These are phyloP conservation scores for Temnothorax rugatulus DNA, from an alignment of 2,888 invertebrate species.

Conservation along the genomic window DNA sequence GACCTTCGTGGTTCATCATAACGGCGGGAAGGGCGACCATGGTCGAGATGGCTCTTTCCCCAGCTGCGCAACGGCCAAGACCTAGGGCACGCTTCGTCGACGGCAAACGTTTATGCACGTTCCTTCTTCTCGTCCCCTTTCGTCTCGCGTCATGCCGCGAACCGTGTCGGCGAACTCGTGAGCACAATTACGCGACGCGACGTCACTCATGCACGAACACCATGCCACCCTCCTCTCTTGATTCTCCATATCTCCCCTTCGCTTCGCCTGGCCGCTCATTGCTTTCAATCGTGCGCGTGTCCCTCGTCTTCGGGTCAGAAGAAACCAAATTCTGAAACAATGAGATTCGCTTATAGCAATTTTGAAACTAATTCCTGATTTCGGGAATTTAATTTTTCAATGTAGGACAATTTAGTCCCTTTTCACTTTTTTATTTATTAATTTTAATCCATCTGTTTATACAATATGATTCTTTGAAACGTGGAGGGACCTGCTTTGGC, in stretches of 20 bases:
- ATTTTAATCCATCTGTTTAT: neutral
- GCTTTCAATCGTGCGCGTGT: constrained; percentile 60
- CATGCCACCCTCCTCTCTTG: constrained; percentile 48
- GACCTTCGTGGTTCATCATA: constrained; percentile 38
- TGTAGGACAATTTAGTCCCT: neutral
- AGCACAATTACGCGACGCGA: constrained; percentile 24
- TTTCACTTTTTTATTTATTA: neutral
- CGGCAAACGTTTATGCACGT: constrained; percentile 14
- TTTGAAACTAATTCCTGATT: neutral
- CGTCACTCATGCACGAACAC: constrained; percentile 8
- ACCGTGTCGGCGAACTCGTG: constrained; percentile 33
- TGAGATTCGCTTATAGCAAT: neutral
- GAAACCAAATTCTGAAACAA: neutral
- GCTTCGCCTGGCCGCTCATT: constrained; percentile 8
- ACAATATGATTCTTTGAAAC: neutral
- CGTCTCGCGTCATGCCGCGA: neutral
- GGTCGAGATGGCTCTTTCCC: neutral
- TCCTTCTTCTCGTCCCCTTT: neutral
- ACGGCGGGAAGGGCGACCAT: constrained; percentile 5
- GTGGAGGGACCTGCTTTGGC: neutral
- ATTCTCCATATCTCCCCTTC: constrained; percentile 65
- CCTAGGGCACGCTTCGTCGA: constrained; percentile 42
- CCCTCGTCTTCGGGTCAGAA: neutral
- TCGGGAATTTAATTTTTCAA: neutral
- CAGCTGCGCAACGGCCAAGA: constrained; percentile 21